Base-by-base conservation (phyloP, 2,113 vertebrate genomes). In the Nesospiza acunhae region DNA sequence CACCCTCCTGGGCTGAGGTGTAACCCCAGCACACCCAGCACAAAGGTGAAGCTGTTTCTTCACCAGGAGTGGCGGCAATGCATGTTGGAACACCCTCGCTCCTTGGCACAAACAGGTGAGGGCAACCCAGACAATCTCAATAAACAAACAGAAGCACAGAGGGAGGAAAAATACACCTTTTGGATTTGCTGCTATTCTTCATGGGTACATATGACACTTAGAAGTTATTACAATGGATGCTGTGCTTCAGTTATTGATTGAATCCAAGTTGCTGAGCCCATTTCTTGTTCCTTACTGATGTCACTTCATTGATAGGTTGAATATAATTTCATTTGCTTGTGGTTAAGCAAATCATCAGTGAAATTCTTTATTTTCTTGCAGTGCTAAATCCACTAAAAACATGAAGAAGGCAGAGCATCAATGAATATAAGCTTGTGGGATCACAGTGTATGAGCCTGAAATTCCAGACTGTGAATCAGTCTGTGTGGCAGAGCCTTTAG, bases 391-490 rank as follows among this genome's bases (percentile, higher is more conserved):
- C 18, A 86, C 24, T 74, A 59, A 73, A 94, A 70, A 39, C 7
- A 3, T 47, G 67, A n/a, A 31, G 22, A 55, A 30, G 83, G 77
- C 35, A 46, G 47, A 63, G 33, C 1, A 7, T 35, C 4, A 7
- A 64, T 75, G 17, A 68, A 59, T 47, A 23, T 27, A 81, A 95
- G 15, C 44, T 47, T 67, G 33, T 74, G 73, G 73, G 76, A 89
- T 96, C 69, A 91, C 68, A 67, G 5, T 55, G 26, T 60, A 28
- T 76, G 31, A 95, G 59, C 49, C 67, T 88, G 87, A 89, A 96
- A 95, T 96, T 90, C 92, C 89, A 91, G 55, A 62, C 80, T 92
- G 60, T 95, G 77, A 96, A 76, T 94, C 96, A 96, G 79, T 47
- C 49, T 60, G 47, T 24, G 49, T 75, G 66, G 92, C 84, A 87